Evolutionary conservation across 2,888 invertebrate genomes (phyloP).

Genomic region (Pachymerium ferrugineum): DNA sequence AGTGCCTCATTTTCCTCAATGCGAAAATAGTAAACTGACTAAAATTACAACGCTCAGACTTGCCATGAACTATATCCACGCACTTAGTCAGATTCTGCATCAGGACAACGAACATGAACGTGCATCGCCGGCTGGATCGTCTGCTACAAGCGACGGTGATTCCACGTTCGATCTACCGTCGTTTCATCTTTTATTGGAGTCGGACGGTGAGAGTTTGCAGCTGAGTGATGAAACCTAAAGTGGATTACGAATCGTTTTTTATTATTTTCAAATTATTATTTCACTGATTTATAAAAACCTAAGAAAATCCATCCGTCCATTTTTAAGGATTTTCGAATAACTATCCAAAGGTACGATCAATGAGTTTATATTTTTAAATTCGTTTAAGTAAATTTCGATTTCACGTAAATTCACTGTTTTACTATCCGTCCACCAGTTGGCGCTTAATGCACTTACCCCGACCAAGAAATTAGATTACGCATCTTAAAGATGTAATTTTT

Average conservation of each 20-base stretch:
- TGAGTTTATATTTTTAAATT: too few species aligned
- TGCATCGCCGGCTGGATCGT: constrained; percentile 5
- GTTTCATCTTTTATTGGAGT: constrained; percentile 54
- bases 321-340: too few species aligned
- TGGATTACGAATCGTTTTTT: not conserved
- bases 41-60: constrained; percentile 81
- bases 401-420: not conserved
- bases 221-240: constrained; percentile 31
- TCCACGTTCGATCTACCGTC: constrained; percentile 41
- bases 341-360: too few species aligned
- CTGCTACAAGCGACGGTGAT: constrained; percentile 10
- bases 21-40: constrained; percentile 65
- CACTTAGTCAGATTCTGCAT: constrained; percentile 58
- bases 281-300: not conserved
- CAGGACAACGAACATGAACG: not conserved
- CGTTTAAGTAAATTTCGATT: too few species aligned
- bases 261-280: not conserved
- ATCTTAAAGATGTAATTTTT: not conserved
- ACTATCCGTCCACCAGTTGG: not conserved
- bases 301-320: too few species aligned
- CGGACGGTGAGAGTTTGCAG: constrained; percentile 56
- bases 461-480: not conserved
- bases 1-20: constrained; percentile 56
- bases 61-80: constrained; percentile 80
- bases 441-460: too few species aligned